phyloP scores from a whole-genome alignment of 2,113 vertebrate genomes.

The Melozone crissalis region DNA sequence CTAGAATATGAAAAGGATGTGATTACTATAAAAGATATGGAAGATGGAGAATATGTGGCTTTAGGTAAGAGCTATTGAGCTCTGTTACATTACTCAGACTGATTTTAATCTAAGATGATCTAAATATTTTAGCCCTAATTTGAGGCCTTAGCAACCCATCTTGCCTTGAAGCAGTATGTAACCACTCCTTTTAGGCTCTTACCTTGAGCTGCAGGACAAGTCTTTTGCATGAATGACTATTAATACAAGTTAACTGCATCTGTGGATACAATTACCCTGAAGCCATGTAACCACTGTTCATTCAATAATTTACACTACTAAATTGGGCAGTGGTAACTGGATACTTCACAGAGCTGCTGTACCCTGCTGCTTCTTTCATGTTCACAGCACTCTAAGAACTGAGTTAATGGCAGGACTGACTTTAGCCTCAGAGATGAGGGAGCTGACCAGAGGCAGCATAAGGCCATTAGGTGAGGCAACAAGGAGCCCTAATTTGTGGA shows the following conservation, averaged over 20 bases:
- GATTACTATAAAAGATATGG: slow-evolving; percentile 79
- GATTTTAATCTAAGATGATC: background rate
- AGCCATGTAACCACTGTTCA: background rate
- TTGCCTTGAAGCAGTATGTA: background rate
- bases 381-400: background rate
- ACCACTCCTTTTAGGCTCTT: background rate
- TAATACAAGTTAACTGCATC: background rate
- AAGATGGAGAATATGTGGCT: slow-evolving; percentile 70
- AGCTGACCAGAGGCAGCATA: background rate
- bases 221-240: background rate
- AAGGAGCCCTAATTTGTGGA: background rate
- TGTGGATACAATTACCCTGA: background rate
- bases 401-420: background rate
- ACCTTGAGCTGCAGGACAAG: background rate
- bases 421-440: background rate
- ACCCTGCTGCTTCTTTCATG: background rate
- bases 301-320: background rate
- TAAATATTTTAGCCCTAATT: background rate
- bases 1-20: slow-evolving; percentile 82
- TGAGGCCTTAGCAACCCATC: background rate
- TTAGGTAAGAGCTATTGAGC: slow-evolving; percentile 69
- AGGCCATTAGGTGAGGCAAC: background rate
- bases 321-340: background rate
- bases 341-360: background rate
- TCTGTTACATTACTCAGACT: background rate